These are phyloP conservation scores for Semotilus atromaculatus DNA, from an alignment of 2,797 vertebrate genomes.

Conservation along the genomic window DNA sequence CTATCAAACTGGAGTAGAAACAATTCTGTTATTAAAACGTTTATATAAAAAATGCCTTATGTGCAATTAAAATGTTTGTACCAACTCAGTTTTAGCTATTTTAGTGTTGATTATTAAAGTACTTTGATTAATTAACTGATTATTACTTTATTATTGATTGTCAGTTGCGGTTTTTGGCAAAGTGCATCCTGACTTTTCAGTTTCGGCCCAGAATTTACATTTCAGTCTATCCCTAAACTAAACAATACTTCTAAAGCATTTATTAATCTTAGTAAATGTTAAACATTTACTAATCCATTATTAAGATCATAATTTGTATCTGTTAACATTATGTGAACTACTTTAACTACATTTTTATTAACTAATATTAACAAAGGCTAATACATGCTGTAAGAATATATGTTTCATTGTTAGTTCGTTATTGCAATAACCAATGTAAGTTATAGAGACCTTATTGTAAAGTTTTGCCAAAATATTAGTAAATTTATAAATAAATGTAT, in stretches of 20 bases:
- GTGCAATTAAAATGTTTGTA: no score
- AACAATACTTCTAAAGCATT: not conserved
- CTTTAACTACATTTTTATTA: not conserved
- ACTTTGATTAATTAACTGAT: not conserved
- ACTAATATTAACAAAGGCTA: not conserved
- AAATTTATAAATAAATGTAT: no score
- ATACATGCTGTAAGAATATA: no score
- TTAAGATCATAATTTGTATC: no score
- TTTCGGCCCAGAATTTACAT: not conserved
- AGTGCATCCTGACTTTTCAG: not conserved
- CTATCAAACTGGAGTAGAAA: no score
- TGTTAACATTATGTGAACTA: not conserved
- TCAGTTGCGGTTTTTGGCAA: not conserved
- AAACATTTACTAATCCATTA: not conserved
- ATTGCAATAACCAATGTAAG: not conserved
- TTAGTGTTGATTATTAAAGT: not conserved
- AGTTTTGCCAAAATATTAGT: not conserved
- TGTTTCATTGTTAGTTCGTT: not conserved
- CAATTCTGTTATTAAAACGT: no score
- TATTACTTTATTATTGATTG: not conserved
- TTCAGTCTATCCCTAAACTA: not conserved
- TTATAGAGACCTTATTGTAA: not conserved
- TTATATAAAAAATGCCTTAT: no score
- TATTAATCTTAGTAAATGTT: not conserved
- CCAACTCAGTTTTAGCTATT: no score